Percentiles rank a stretch among this genome's conserved stretches.
Evolutionary conservation across 2,888 invertebrate species (phyloP).

Genomic region (Drosophila testacea): DNA sequence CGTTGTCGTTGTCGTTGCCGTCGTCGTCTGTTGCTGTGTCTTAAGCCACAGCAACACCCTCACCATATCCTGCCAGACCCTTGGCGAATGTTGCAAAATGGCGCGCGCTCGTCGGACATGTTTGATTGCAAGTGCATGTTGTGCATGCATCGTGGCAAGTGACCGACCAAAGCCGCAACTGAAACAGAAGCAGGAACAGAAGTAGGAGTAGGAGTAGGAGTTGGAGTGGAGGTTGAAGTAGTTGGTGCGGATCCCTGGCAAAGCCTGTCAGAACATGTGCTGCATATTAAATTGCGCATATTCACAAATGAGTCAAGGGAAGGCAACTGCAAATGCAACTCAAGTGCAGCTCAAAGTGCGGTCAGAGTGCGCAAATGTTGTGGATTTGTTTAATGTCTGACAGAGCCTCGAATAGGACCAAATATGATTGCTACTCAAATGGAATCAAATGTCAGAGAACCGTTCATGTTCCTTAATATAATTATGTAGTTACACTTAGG

Average conservation of each 20-base stretch:
- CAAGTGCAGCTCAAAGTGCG: slow-evolving; percentile 47
- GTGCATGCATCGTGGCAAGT: slow-evolving; percentile 63
- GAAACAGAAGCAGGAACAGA: slow-evolving; percentile 5
- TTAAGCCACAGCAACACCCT: slow-evolving; percentile 20
- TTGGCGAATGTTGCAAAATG: slow-evolving; percentile 51
- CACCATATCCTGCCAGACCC: neutral
- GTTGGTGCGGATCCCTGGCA: slow-evolving; percentile 20
- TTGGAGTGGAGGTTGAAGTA: neutral
- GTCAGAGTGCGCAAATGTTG: slow-evolving; percentile 41
- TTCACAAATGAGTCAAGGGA: slow-evolving; percentile 30
- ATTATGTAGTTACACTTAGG: neutral
- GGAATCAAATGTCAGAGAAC: neutral
- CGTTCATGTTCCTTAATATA: neutral
- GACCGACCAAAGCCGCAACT: slow-evolving; percentile 40
- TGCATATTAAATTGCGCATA: slow-evolving; percentile 67
- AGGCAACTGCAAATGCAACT: slow-evolving; percentile 31
- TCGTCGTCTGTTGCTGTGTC: slow-evolving; percentile 14
- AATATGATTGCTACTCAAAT: slow-evolving; percentile 8
- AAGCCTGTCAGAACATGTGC: slow-evolving; percentile 65
- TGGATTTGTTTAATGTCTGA: slow-evolving; percentile 34
- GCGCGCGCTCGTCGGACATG: slow-evolving; percentile 59
- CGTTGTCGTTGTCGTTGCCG: neutral
- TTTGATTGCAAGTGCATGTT: slow-evolving; percentile 74
- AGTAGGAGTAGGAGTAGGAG: slow-evolving; percentile 3
- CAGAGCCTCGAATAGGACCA: slow-evolving; percentile 14